phyloP scores from a whole-genome alignment of 2,888 invertebrate species.

The Sussaba pulchella region DNA sequence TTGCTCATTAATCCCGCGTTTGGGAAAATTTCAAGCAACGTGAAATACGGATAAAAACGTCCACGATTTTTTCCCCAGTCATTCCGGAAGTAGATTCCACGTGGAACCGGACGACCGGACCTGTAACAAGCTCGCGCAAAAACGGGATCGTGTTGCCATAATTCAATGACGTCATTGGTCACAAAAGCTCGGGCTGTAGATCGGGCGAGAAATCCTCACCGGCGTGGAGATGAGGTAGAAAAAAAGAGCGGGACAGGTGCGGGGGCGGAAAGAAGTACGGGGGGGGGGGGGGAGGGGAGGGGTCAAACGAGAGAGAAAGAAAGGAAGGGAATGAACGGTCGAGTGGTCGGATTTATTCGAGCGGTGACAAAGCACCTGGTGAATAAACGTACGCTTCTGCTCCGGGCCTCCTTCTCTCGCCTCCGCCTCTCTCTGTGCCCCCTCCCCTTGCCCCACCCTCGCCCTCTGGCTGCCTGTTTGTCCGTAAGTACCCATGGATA shows the following conservation, averaged over 20 bases:
- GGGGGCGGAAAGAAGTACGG: slow-evolving; percentile 69
- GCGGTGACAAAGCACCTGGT: slow-evolving; percentile 84
- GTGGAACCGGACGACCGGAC: slow-evolving; percentile 43
- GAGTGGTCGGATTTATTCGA: slow-evolving; percentile 81
- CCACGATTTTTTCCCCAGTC: slow-evolving; percentile 4
- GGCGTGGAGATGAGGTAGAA: slow-evolving; percentile 51
- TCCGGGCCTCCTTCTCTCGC: slow-evolving; percentile 58
- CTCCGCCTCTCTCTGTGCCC: slow-evolving; percentile 60
- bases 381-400: slow-evolving; percentile 75
- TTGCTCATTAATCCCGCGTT: too few relatives aligned
- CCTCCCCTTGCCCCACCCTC: slow-evolving; percentile 48
- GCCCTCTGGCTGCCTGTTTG: slow-evolving; percentile 55
- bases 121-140: slow-evolving; percentile 55
- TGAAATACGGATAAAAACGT: not conserved
- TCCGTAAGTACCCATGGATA: slow-evolving; percentile 84
- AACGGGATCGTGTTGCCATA: slow-evolving; percentile 76
- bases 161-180: slow-evolving; percentile 79
- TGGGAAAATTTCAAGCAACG: not conserved
- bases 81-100: slow-evolving; percentile 46
- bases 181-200: slow-evolving; percentile 79
- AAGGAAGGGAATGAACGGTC: slow-evolving; percentile 73
- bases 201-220: slow-evolving; percentile 75
- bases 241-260: slow-evolving; percentile 62
- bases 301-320: slow-evolving; percentile 67
- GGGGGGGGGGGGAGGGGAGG: slow-evolving; percentile 70